Evolutionary conservation across 1,140 invertebrate species (phyloP), one percentile per base, ranked within the genome.

Genomic region (Lysiphlebus fabarum): DNA sequence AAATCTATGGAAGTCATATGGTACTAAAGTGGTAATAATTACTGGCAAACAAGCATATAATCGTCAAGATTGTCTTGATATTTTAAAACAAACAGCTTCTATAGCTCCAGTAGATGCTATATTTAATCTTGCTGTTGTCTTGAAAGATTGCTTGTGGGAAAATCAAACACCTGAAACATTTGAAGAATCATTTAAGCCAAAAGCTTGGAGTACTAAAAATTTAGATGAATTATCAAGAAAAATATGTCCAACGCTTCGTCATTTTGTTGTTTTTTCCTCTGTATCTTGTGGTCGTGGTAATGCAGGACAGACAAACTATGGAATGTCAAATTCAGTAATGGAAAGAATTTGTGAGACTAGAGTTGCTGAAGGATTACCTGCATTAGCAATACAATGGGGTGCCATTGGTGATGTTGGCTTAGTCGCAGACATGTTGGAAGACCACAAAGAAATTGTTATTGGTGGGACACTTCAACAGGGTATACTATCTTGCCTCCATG

Each of bases 221-320:
- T 59, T 86, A 2, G 83, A 86, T 57, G 63, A 75, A 61, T 12
- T 81, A 0, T 78, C 82, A 0, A 76, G 84, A 58, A 74, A 69
- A 49, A 58, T 82, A 45, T 85, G 83, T 64, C 81, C 81, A 1
- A 34, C 75, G 10, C 73, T 85, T 17, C 63, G 74, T 41, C 71
- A 84, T 34, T 86, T 86, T 58, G 81, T 85, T 7, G 84, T 88
- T 0, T 93, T 92, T 69, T 92, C 90, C 3, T 90, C 88, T 9
- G 82, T 91, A 5, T 84, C 84, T 49, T 89, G 88, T 72, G 90
- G 90, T 6, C 80, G 87, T 59, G 91, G 91, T 48, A 92, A 91
- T 72, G 79, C 82, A 53, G 90, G 90, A 4, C 90, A 93, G 69
- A 83, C 85, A 1, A 92, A 91, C 72, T 92, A 93, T 69, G 90